Conservation (phyloP, 2,113 vertebrate genomes). For the Cromileptes altivelis region DNA sequence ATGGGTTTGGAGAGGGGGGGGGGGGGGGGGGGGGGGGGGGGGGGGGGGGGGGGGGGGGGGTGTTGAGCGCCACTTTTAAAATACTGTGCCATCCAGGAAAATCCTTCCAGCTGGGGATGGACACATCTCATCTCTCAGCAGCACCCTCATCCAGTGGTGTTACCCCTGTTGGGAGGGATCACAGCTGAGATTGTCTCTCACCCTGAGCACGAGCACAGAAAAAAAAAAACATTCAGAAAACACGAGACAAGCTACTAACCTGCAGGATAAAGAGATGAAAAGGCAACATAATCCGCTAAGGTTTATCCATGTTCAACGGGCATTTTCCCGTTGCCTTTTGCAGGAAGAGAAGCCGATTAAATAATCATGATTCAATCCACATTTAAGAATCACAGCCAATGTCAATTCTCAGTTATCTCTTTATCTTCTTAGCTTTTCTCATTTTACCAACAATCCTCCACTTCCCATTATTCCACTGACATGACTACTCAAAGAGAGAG, state of each 20-base stretch:
- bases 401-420: background rate
- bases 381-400: background rate
- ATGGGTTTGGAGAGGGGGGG: constrained; percentile 21
- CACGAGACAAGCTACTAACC: background rate
- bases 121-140: constrained; percentile 34
- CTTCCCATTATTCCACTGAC: background rate
- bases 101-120: background rate
- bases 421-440: background rate
- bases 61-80: constrained; percentile 40
- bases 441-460: constrained; percentile 8
- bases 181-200: constrained; percentile 17
- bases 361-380: background rate
- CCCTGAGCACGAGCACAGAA: background rate
- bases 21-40: constrained; percentile 3
- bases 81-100: constrained; percentile 18
- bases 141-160: background rate
- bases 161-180: background rate
- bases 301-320: background rate
- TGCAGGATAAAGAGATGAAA: constrained; percentile 22
- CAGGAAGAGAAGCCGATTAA: constrained; percentile 5
- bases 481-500: background rate
- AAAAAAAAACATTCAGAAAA: background rate
- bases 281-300: background rate
- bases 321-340: background rate
- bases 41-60: background rate